These are phyloP conservation scores for Psilopsiagon aurifrons DNA, from an alignment of 2,113 vertebrate genomes.

Conservation along the genomic window DNA sequence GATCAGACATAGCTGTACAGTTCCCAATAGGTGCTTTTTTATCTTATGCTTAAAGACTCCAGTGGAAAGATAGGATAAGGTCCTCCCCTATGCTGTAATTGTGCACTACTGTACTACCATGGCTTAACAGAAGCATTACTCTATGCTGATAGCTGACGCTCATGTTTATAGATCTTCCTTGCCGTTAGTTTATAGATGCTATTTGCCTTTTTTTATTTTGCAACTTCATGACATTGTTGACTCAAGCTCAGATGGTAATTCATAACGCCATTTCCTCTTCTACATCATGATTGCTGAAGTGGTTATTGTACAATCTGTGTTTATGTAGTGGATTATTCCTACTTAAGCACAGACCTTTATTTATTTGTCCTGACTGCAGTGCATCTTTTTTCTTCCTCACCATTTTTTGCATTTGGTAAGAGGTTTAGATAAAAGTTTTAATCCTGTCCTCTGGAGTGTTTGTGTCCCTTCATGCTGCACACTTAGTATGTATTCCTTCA, in stretches of 20 bases:
- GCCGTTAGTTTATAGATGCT: background rate
- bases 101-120: background rate
- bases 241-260: background rate
- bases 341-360: background rate
- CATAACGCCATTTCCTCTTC: background rate
- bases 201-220: background rate
- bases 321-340: background rate
- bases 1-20: background rate
- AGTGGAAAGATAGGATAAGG: background rate
- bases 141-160: background rate
- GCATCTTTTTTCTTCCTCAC: background rate
- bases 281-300: background rate
- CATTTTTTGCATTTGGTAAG: background rate
- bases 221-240: rapidly evolving
- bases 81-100: background rate
- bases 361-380: background rate
- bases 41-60: background rate
- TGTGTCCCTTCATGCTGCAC: background rate
- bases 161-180: background rate
- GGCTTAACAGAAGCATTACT: background rate
- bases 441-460: background rate
- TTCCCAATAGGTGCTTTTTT: background rate
- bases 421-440: conserved; percentile 22
- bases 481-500: background rate
- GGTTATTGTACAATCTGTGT: background rate